Base-by-base conservation (phyloP, 2,888 invertebrate species). In the Apocheima hispidaria region DNA sequence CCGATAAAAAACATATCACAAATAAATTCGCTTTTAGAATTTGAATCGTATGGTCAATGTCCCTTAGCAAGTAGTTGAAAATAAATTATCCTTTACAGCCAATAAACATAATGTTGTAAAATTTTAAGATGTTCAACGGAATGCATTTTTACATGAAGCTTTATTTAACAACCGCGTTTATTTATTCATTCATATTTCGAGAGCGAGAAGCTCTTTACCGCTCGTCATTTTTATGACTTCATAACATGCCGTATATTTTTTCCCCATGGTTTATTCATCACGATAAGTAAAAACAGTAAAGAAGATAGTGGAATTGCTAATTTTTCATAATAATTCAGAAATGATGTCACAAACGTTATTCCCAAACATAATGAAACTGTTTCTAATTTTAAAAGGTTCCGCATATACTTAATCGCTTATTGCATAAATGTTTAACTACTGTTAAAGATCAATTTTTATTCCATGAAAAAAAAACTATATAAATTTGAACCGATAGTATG, bases 191-290 rank as follows among this genome's bases (percentile, higher is more conserved):
- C 49, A 49, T 60, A 54, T 54, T 51, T 49, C 36, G 21, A 43
- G 53, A 33, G 10, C 41, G 43, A 52, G 49, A 21, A 49, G 53
- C 53, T 54, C 60, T 60, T 53, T 60, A 60, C 49, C 35, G 54
- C 49, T 60, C 54, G 43, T 54, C 60, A 54, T 28, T 54, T 60
- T 60, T 60, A 60, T 60, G 35, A 49, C 43, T 43, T 54, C 60
- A 60, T 60, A 60, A 60, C 54, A 43, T 33, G 46, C 26, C 33
- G 36, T 9, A 50, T 49, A 21, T 60, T 60, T 54, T 54, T 54
- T 10, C 28, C 20, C 46, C 46, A 54, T 60, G 60, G 53, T 49
- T 60, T 60, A 53, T 53, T 60, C 60, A 60, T 59, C 38, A 30
- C 33, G 46, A 41, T 53, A 57, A 57, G 35, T 43, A 35, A 28